These are phyloP conservation scores for Heliconius hortense DNA, from an alignment of 2,888 invertebrate genomes.

Conservation along the genomic window DNA sequence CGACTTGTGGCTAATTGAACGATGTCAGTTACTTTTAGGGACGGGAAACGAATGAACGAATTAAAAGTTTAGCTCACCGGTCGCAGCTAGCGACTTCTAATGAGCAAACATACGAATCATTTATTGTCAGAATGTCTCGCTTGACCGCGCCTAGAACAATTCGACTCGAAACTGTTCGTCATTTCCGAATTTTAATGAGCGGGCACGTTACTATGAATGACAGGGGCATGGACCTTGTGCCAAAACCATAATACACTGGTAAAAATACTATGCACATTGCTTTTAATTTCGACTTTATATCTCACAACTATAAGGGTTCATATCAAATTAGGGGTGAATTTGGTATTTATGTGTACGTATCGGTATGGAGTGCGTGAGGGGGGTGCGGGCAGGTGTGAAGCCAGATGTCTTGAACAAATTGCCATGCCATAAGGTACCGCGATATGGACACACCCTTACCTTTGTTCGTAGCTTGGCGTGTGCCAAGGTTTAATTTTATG, in stretches of 20 bases:
- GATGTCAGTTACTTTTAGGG: constrained; percentile 60
- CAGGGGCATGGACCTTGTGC: constrained; percentile 73
- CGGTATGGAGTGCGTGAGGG: constrained; percentile 62
- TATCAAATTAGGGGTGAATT: constrained; percentile 34
- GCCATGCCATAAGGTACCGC: constrained; percentile 76
- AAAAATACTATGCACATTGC: constrained; percentile 29
- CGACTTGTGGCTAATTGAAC: constrained; percentile 66
- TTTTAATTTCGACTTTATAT: constrained; percentile 50
- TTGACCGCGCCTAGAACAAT: constrained; percentile 67
- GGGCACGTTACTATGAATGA: constrained; percentile 64
- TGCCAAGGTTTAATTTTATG: constrained; percentile 82
- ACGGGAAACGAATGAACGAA: constrained; percentile 50
- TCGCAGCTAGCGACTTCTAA: constrained; percentile 56
- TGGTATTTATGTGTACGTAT: constrained; percentile 50
- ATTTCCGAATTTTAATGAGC: constrained; percentile 78
- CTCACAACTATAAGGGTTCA: constrained; percentile 40
- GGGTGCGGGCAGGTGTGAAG: constrained; percentile 76
- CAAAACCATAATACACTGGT: constrained; percentile 66
- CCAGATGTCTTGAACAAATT: constrained; percentile 82
- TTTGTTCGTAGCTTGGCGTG: constrained; percentile 72
- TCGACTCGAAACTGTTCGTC: constrained; percentile 70
- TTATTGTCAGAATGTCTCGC: constrained; percentile 65
- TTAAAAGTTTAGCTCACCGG: constrained; percentile 54
- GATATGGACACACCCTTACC: constrained; percentile 76
- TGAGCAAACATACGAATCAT: constrained; percentile 56